Percentiles rank a stretch among this genome's conserved stretches.
Conservation (phyloP, 1,140 invertebrate genomes). For the Penaeus japonicus region DNA sequence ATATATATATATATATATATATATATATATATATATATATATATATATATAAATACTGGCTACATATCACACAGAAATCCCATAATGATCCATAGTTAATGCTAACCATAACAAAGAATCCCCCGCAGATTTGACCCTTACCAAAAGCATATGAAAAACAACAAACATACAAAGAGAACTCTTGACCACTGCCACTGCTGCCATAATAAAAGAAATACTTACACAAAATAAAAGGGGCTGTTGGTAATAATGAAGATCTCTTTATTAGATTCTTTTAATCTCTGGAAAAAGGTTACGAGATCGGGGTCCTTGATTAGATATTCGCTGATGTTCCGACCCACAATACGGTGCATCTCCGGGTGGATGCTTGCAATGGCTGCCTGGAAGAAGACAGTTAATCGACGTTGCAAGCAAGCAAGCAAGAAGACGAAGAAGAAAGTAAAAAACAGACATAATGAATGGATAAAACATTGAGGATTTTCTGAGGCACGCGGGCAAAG, state of each 20-base stretch:
- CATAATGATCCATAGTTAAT: too few relatives aligned
- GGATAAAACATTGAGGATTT: background rate
- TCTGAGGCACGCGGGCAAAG: too few relatives aligned
- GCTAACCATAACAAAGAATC: too few relatives aligned
- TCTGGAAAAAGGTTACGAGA: constrained; percentile 79
- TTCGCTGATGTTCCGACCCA: constrained; percentile 79
- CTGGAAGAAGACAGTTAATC: constrained; percentile 68
- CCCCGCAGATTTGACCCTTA: too few relatives aligned
- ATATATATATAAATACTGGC: too few relatives aligned
- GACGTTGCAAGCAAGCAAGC: background rate
- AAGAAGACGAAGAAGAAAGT: background rate
- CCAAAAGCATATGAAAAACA: too few relatives aligned
- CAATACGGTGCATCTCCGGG: constrained; percentile 87
- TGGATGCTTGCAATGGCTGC: constrained; percentile 89
- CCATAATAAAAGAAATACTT: constrained; percentile 69
- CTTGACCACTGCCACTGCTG: background rate
- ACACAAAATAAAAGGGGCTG: constrained; percentile 97
- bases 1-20: too few relatives aligned
- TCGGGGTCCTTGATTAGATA: constrained; percentile 83
- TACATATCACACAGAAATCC: too few relatives aligned
- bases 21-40: too few relatives aligned
- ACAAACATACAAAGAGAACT: constrained; percentile 8
- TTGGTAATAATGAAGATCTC: constrained; percentile 97
- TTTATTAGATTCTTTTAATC: constrained; percentile 78
- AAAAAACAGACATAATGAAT: background rate